Percentiles rank a stretch among this genome's conserved stretches.
These are phyloP conservation scores for Sebastes glaucus DNA, from an alignment of 2,797 vertebrate genomes.

Conservation along the genomic window DNA sequence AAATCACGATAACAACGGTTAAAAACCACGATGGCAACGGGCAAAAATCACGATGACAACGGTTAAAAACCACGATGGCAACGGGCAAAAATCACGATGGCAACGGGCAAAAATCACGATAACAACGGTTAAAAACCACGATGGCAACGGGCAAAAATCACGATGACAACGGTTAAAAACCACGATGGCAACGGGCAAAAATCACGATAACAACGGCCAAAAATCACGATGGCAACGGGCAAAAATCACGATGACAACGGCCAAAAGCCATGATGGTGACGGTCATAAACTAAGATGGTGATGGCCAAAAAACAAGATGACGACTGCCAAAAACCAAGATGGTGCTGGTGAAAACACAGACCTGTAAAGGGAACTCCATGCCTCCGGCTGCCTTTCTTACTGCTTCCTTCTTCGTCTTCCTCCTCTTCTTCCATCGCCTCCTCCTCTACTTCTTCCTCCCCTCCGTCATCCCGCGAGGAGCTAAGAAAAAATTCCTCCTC, in stretches of 20 bases:
- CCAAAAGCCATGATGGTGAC: no score
- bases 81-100: rapidly evolving
- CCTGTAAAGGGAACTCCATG: constrained; percentile 89
- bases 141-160: rapidly evolving
- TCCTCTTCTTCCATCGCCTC: constrained; percentile 49
- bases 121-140: no score
- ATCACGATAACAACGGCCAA: rapidly evolving
- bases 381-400: constrained; percentile 38
- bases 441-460: constrained; percentile 61
- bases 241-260: no score
- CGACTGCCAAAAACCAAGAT: no score
- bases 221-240: no score
- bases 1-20: rapidly evolving
- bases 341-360: constrained; percentile 42
- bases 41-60: rapidly evolving
- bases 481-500: constrained; percentile 76
- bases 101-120: rapidly evolving
- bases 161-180: rapidly evolving
- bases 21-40: rapidly evolving
- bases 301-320: no score
- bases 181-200: rapidly evolving
- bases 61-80: rapidly evolving
- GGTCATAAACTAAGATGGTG: no score
- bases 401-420: constrained; percentile 18
- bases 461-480: constrained; percentile 12